These are phyloP conservation scores for Lampris incognitus DNA, from an alignment of 2,113 vertebrate species.

Conservation along the genomic window DNA sequence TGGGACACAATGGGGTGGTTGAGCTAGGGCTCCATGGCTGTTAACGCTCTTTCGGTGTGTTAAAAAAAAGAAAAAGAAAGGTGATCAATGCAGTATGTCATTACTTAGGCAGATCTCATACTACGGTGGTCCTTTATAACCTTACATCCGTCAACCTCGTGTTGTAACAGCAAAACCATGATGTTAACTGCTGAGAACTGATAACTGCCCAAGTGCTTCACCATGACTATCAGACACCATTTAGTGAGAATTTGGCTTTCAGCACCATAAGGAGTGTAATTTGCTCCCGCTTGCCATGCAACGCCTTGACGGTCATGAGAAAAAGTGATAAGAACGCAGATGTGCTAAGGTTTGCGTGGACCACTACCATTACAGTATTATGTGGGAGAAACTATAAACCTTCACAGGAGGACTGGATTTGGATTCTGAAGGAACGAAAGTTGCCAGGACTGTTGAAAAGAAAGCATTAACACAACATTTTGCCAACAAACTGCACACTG, in stretches of 20 bases:
- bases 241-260: background rate
- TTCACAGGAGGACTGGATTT: slow-evolving; percentile 7
- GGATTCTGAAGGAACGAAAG: slow-evolving; percentile 21
- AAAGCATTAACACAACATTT: background rate
- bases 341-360: slow-evolving; percentile 50
- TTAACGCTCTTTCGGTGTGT: slow-evolving; percentile 43
- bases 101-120: slow-evolving; percentile 44
- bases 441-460: background rate
- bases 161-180: background rate
- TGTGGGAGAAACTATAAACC: slow-evolving; percentile 56
- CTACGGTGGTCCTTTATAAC: slow-evolving; percentile 2
- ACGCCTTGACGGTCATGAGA: slow-evolving; percentile 64
- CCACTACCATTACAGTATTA: slow-evolving; percentile 14
- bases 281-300: slow-evolving; percentile 27
- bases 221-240: background rate
- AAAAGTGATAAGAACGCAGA: slow-evolving; percentile 73
- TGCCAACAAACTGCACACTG: background rate
- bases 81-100: slow-evolving; percentile 25
- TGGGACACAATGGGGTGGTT: background rate
- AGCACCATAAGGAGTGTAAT: slow-evolving; percentile 5
- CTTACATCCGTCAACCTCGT: slow-evolving; percentile 10
- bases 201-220: background rate
- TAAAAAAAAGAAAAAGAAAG: slow-evolving; percentile 26
- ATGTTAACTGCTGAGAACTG: background rate
- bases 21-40: slow-evolving; percentile 24